Base-by-base conservation (phyloP, 2,888 invertebrate genomes). In the Dendrolimus houi region DNA sequence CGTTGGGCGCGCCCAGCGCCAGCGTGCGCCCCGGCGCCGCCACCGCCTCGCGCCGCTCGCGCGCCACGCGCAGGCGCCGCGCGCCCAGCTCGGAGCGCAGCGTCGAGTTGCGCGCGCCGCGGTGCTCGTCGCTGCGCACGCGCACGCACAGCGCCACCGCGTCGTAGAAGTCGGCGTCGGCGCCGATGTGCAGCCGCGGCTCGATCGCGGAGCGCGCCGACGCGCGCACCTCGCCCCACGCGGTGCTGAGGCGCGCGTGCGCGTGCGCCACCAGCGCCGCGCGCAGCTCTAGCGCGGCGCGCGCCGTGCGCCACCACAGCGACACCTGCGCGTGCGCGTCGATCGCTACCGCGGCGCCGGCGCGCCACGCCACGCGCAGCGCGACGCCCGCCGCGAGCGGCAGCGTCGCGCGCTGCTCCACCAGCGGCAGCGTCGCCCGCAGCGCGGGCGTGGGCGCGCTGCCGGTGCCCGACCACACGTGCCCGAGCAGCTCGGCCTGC, bases 401-500 rank as follows among this genome's bases (percentile, higher is more conserved):
- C 62, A 58, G 62, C 54, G 59, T 41, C 56, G 47, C 55, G 54
- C 53, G 52, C 58, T 56, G 53, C 62, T 56, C 64, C 64, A 53
- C 67, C 72, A 58, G 65, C 69, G 58, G 59, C 54, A 58, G 41
- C 54, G 69, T 61, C 53, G 72, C 82, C 67, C 86, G 85, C 75
- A 80, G 66, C 70, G 68, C 83, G 42, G 72, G 61, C 64, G 81
- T 77, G 53, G 83, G 72, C 68, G 63, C 57, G 69, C 78, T 74
- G 69, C 75, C 87, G 58, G 83, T 63, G 72, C 85, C 87, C 55
- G 83, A 74, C 87, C 87, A 87, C 72, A 87, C 75, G 75, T 78
- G 84, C 7, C 71, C 80, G 66, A 86, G 73, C 69, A 86, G 72
- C 79, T 83, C 83, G 54, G 76, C 82, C 76, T 80, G 69, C 54